Percentiles rank a stretch among this genome's conserved stretches.
Conservation (phyloP, 1,140 invertebrate species). For the Pachyrhynchus sulphureomaculatus region DNA sequence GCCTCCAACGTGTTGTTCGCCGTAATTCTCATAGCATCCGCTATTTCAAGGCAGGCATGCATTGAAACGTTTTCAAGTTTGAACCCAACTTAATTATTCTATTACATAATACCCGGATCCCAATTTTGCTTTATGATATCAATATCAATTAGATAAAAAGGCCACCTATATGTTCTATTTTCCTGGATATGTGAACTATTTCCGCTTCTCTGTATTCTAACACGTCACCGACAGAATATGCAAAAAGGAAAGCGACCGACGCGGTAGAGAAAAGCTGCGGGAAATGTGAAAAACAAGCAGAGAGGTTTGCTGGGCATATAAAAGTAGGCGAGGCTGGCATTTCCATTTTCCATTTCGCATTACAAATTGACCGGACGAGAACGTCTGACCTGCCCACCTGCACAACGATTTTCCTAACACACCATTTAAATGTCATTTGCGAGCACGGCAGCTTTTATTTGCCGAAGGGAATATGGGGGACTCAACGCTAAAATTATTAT, state of each 20-base stretch:
- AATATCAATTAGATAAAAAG: no score
- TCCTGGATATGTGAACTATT: constrained; percentile 8
- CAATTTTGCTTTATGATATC: no score
- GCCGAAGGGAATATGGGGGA: no score
- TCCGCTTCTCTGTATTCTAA: constrained; percentile 9
- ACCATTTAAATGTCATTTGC: constrained; percentile 15
- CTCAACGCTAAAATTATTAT: no score
- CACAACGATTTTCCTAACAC: constrained; percentile 7
- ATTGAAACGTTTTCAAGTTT: no score
- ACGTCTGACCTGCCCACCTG: constrained; percentile 22
- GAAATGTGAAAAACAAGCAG: constrained; percentile 5
- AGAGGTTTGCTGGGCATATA: constrained; percentile 14
- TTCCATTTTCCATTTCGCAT: constrained; percentile 28
- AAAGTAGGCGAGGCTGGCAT: constrained; percentile 27
- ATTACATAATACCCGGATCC: no score
- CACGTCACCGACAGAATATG: background rate
- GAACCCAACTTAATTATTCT: no score
- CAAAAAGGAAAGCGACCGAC: constrained; percentile 6
- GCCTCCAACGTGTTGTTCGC: no score
- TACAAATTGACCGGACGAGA: constrained; percentile 27
- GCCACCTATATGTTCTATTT: no score
- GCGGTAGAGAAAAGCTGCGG: constrained; percentile 6
- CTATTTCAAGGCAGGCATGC: no score
- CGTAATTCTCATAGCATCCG: no score
- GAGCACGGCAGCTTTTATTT: background rate